Evolutionary conservation across 2,888 invertebrate species (phyloP).

Genomic region (Cantharis rustica): DNA sequence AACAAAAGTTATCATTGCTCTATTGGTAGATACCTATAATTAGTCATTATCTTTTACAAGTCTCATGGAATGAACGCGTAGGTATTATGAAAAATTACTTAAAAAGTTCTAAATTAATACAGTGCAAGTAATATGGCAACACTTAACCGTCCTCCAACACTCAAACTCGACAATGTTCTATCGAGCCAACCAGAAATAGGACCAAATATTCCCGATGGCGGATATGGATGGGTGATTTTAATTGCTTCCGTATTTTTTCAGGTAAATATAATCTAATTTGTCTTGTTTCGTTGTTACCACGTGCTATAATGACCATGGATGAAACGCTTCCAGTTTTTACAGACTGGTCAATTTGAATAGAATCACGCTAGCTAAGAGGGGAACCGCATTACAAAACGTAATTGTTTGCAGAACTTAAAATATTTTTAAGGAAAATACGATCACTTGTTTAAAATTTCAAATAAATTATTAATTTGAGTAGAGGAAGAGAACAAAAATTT

Average conservation of each 20-base stretch:
- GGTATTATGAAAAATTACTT: neutral
- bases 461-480: too few relatives aligned
- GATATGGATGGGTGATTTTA: slow-evolving; percentile 70
- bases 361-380: too few relatives aligned
- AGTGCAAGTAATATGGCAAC: neutral
- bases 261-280: slow-evolving; percentile 46
- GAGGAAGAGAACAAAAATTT: too few relatives aligned
- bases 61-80: neutral
- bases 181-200: slow-evolving; percentile 70
- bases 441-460: too few relatives aligned
- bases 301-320: too few relatives aligned
- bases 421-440: too few relatives aligned
- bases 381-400: too few relatives aligned
- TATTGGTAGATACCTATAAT: neutral
- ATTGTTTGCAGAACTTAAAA: too few relatives aligned
- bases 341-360: neutral
- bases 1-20: neutral
- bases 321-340: neutral
- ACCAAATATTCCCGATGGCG: slow-evolving; percentile 68
- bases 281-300: neutral
- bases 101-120: neutral
- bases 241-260: slow-evolving; percentile 64
- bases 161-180: slow-evolving; percentile 62
- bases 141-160: slow-evolving; percentile 7
- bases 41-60: neutral